Base-by-base conservation (phyloP, 1,140 invertebrate species). In the Saccostrea echinata region DNA sequence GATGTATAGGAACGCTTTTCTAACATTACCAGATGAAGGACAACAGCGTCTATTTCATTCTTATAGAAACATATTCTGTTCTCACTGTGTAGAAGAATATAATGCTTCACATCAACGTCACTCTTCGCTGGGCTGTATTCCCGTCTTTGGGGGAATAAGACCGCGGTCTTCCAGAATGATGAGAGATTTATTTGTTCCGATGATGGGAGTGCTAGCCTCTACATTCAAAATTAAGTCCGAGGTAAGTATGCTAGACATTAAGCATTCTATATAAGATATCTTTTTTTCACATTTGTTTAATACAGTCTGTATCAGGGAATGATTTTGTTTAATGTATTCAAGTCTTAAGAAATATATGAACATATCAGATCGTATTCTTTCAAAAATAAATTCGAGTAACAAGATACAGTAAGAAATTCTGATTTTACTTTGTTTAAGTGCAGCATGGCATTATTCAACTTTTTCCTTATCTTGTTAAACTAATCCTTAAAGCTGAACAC, bases 21-120 rank as follows among this genome's bases (percentile, higher is more conserved):
- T 71, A 24, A 24, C 64, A 4, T 30, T 71, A 71, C 64, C 64
- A 13, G 27, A 71, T 30, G 64, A 11, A 30, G 8, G 12, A 8
- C 16, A 71, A 24, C 24, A 71, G 12, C 64, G 24, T 30, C 24
- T 27, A 27, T 21, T 71, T 27, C 24, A 71, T 9, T 24, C 64
- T 30, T 71, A 71, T 24, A 71, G 27, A 30, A 71, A 71, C 12
- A 71, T 71, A 71, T 71, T 71, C 27, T 71, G 64, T 71, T 71
- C 27, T 27, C 12, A 27, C 8, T 71, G 64, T 71, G 16, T 24
- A 71, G 24, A 9, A 13, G 64, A 71, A 71, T 24, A 24, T 9
- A 27, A 24, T 30, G 21, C 11, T 13, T 27, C 12, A 27, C 64
- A 43, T 9, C 43, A 13, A 12, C 16, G 8, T 30, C 13, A 12